Conservation (phyloP, 1,140 invertebrate species). For the Leptinotarsa undecemlineata region DNA sequence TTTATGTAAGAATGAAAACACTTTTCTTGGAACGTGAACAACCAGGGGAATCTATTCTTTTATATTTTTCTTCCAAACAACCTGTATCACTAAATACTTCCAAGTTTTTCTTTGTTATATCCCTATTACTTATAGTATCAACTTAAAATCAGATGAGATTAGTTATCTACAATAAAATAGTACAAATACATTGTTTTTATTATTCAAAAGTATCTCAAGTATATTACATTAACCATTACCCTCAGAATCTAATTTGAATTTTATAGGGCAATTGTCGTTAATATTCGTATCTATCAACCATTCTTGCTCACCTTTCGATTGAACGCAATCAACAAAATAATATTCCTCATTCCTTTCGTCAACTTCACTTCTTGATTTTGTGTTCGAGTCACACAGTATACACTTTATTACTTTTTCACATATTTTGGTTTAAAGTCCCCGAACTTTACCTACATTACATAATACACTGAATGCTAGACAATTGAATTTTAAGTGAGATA, state of each 20-base stretch:
- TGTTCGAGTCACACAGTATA: background rate
- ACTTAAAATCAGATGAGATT: background rate
- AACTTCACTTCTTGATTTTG: background rate
- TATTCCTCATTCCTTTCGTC: background rate
- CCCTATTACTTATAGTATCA: background rate
- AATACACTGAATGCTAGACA: background rate
- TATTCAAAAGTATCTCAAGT: background rate
- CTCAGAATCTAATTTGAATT: background rate
- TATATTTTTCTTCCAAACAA: background rate
- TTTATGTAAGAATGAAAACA: background rate
- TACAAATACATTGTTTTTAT: background rate
- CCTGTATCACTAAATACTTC: background rate
- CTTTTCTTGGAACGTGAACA: background rate
- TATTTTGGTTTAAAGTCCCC: background rate
- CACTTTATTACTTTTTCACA: background rate
- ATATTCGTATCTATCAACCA: background rate
- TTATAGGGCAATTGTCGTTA: background rate
- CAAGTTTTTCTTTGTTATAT: background rate
- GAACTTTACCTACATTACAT: background rate
- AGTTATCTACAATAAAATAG: background rate
- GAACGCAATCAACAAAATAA: background rate
- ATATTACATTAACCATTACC: background rate
- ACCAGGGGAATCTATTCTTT: background rate
- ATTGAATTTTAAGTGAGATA: background rate
- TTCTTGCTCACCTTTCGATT: background rate